Evolutionary conservation across 2,888 invertebrate species (phyloP).

Genomic region (Lepidochitona cinerea): DNA sequence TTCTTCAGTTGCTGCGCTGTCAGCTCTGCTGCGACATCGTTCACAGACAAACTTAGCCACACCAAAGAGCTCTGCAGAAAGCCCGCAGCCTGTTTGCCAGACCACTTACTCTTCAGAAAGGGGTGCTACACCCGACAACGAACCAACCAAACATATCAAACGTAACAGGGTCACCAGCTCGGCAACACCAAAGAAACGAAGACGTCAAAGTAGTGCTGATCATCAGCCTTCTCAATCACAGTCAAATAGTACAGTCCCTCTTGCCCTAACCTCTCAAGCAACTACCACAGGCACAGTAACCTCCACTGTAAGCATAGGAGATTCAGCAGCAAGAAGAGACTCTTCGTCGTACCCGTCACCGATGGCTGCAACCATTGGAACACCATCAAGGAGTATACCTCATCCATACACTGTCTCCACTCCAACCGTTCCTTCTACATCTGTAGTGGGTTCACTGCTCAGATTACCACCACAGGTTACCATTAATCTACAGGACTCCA

Average conservation of each 20-base stretch:
- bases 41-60: slow-evolving; percentile 30
- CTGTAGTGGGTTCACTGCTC: slow-evolving; percentile 21
- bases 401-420: neutral
- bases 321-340: neutral
- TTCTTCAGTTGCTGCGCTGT: slow-evolving; percentile 54
- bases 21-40: slow-evolving; percentile 53
- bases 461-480: slow-evolving; percentile 21
- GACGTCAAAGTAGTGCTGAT: neutral
- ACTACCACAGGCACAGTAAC: neutral
- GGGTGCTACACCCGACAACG: too few relatives aligned
- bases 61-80: neutral
- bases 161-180: slow-evolving; percentile 1
- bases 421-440: neutral
- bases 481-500: neutral
- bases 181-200: neutral
- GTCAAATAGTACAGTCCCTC: neutral
- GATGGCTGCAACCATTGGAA: slow-evolving; percentile 21
- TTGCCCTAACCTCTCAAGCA: neutral
- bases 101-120: too few relatives aligned
- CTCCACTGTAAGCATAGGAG: neutral
- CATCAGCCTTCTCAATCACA: neutral
- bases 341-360: slow-evolving; percentile 27
- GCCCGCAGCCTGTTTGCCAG: neutral
- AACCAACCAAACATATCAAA: neutral
- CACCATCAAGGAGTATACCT: slow-evolving; percentile 24